phyloP scores from a whole-genome alignment of 2,888 invertebrate genomes.

The Erebia palarica region DNA sequence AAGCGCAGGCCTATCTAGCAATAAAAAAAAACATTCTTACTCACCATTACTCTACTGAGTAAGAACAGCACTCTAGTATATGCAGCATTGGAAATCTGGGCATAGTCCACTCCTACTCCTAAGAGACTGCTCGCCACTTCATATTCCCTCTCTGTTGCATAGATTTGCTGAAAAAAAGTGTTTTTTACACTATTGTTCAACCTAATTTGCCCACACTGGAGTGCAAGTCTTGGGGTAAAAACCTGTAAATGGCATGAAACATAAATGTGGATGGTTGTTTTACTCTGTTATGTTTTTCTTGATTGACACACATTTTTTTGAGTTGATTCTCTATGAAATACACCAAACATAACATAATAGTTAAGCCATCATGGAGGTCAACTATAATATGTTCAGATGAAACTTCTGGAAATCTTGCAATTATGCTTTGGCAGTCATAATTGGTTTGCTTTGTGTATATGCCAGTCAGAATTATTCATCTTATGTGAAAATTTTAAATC shows the following conservation, averaged over 20 bases:
- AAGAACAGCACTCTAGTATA: constrained; percentile 96
- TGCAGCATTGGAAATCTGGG: constrained; percentile 94
- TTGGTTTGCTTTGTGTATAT: too few species aligned
- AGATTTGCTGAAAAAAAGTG: constrained; percentile 90
- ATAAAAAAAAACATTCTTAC: constrained; percentile 50
- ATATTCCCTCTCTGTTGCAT: constrained; percentile 95
- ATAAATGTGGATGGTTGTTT: too few species aligned
- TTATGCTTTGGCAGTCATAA: too few species aligned
- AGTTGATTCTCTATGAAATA: not conserved
- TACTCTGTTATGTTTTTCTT: not conserved
- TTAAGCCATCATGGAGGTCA: too few species aligned
- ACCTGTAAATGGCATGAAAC: too few species aligned
- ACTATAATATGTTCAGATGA: too few species aligned
- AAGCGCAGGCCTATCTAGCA: too few species aligned
- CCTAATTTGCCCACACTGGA: too few species aligned
- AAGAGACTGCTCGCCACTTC: constrained; percentile 94
- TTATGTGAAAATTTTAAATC: too few species aligned
- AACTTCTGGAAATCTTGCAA: too few species aligned
- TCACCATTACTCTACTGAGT: constrained; percentile 96
- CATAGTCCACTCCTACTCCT: constrained; percentile 96
- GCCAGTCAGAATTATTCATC: too few species aligned
- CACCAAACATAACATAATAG: not conserved
- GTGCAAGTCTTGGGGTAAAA: too few species aligned
- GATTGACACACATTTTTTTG: not conserved
- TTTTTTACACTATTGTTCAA: not conserved